phyloP scores from a whole-genome alignment of 2,113 vertebrate genomes.

The Glaucidium brasilianum region DNA sequence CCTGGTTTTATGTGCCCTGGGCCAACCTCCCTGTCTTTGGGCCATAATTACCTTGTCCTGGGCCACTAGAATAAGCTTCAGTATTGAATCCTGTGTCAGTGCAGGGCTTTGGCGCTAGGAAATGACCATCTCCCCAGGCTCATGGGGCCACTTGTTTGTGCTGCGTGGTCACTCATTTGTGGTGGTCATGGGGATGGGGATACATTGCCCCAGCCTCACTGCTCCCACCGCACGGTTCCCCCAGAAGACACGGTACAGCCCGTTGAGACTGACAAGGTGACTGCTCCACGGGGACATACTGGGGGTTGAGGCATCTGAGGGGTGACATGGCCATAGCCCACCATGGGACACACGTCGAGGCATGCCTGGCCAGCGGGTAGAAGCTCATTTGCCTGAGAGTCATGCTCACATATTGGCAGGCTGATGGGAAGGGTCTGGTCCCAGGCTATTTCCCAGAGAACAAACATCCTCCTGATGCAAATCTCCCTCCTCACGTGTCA shows the following conservation, averaged over 20 bases:
- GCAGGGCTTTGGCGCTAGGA: background rate
- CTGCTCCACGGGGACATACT: accelerated
- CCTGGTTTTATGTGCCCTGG: background rate
- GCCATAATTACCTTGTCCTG: background rate
- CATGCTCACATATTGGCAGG: background rate
- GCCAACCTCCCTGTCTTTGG: background rate
- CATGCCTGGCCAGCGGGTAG: accelerated
- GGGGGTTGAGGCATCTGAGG: background rate
- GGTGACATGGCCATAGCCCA: accelerated
- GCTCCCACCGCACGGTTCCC: background rate
- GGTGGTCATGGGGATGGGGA: accelerated
- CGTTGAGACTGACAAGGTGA: background rate
- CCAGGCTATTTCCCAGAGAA: background rate
- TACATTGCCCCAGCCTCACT: too few relatives aligned
- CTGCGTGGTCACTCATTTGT: accelerated
- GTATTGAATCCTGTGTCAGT: background rate
- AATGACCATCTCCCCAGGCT: background rate
- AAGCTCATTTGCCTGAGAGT: background rate
- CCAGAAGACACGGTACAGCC: background rate
- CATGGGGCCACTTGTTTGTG: accelerated
- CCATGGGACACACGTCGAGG: accelerated
- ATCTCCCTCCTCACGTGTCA: background rate
- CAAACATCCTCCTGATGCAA: background rate
- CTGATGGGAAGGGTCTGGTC: background rate
- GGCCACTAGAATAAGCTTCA: background rate